A percentile compares a stretch with the other conserved stretches of the same genome.
These are phyloP conservation scores for Cryptocheilus praepositus DNA, from an alignment of 2,888 invertebrate genomes.

Conservation along the genomic window DNA sequence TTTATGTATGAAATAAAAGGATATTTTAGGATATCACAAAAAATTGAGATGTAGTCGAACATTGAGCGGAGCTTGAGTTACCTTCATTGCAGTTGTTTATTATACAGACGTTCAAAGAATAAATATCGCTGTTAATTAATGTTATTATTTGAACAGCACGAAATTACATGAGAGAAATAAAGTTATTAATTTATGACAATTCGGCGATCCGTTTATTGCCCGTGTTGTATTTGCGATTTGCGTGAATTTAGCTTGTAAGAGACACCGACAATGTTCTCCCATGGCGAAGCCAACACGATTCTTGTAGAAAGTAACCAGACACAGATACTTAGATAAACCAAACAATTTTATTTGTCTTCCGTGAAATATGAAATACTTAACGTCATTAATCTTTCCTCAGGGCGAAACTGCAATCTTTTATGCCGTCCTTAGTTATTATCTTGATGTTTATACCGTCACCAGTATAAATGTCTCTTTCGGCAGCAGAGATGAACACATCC, in stretches of 20 bases:
- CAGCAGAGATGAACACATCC: conserved; percentile 98
- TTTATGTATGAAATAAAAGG: conserved; percentile 45
- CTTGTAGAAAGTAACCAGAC: too few species aligned
- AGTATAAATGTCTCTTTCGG: conserved; percentile 98
- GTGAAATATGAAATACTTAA: too few species aligned
- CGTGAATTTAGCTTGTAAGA: conserved; percentile 35
- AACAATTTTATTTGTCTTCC: too few species aligned
- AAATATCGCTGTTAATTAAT: conserved; percentile 22
- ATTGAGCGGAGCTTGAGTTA: conserved; percentile 38
- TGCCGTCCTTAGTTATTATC: conserved; percentile 91
- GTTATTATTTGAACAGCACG: conserved; percentile 29
- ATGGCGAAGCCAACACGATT: too few species aligned
- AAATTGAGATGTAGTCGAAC: conserved; percentile 18
- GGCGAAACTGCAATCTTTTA: conserved; percentile 83
- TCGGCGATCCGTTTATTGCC: conserved; percentile 17
- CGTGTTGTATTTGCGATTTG: neutral
- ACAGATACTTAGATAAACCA: too few species aligned
- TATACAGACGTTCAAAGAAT: conserved; percentile 30
- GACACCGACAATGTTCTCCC: too few species aligned
- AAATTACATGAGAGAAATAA: conserved; percentile 34
- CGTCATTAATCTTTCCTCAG: conserved; percentile 89
- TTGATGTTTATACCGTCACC: conserved; percentile 93
- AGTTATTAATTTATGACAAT: conserved; percentile 37
- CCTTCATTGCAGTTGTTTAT: conserved; percentile 37
- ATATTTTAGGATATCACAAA: conserved; percentile 42